Base-by-base conservation (phyloP, 1,140 invertebrate genomes). In the Trichonephila clavipes region DNA sequence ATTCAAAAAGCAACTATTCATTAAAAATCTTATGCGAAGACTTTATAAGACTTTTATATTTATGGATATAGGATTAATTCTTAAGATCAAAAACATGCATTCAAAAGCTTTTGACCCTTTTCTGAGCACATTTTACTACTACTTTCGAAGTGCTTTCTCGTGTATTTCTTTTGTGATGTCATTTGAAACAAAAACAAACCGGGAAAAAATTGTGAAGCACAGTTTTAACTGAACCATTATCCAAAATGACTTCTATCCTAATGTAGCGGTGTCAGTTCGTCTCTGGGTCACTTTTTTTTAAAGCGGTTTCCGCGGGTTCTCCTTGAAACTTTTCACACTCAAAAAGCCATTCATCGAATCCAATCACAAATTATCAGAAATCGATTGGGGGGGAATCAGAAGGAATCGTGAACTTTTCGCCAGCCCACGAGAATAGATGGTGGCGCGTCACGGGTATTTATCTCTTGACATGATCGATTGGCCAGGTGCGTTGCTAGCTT, bases 401-500 rank as follows among this genome's bases (percentile, higher is more conserved):
- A 21, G 66, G 66, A 69, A 24, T 69, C 66, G 66, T 69, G 66
- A 69, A 69, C n/a, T 69, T 69, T 69, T 66, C 64, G 64, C n/a
- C n/a, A 19, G 81, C 21, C 85, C 81, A 14, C 83, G 18, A 92
- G 90, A 92, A 86, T 85, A 72, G 77, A 69, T 69, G 66, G 10
- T 51, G 44, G 61, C 86, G 91, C 91, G 91, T 93, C 91, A 92
- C 90, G 82, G 90, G 44, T 83, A 88, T 92, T 92, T 92, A 92
- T 92, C 89, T 91, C 34, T 88, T 81, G 86, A 81, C 66, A 34
- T 64, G 85, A 88, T 88, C 85, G 92, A 88, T 93, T 93, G 86
- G 24, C 59, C 59, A 93, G 85, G 92, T 93, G 66, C 91, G 92
- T 93, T 93, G 92, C 92, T 93, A 93, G 85, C 86, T 51, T 81